phyloP scores from a whole-genome alignment of 2,888 invertebrate genomes.

The Mimachlamys varia region DNA sequence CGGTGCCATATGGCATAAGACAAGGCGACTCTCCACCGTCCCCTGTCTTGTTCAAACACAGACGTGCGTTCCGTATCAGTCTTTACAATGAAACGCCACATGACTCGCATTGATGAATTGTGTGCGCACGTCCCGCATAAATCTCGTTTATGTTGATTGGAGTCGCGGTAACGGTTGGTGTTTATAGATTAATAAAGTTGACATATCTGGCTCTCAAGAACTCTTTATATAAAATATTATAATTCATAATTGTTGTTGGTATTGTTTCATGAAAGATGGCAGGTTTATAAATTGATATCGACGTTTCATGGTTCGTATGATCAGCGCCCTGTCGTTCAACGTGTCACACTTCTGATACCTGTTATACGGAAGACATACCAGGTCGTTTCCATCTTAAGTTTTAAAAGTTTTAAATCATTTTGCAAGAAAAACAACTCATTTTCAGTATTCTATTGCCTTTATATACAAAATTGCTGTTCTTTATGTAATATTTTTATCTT shows the following conservation, averaged over 20 bases:
- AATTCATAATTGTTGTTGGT: not conserved
- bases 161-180: conserved; percentile 15
- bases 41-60: not conserved
- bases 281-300: conserved; percentile 5
- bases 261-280: not conserved
- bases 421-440: too few relatives aligned
- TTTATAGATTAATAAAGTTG: not conserved
- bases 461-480: too few relatives aligned
- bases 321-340: not conserved
- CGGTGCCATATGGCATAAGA: conserved; percentile 24
- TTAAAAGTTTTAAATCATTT: too few relatives aligned
- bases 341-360: not conserved
- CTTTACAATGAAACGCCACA: conserved; percentile 4
- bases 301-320: not conserved
- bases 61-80: conserved; percentile 18
- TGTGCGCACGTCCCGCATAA: conserved; percentile 18
- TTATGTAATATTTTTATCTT: too few relatives aligned
- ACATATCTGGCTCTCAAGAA: not conserved
- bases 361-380: not conserved
- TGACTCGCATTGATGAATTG: not conserved
- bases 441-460: too few relatives aligned
- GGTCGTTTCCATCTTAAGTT: not conserved
- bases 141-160: not conserved
- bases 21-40: not conserved
- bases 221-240: not conserved